Base-by-base conservation (phyloP, 2,113 vertebrate genomes). In the Globicephala melas region DNA sequence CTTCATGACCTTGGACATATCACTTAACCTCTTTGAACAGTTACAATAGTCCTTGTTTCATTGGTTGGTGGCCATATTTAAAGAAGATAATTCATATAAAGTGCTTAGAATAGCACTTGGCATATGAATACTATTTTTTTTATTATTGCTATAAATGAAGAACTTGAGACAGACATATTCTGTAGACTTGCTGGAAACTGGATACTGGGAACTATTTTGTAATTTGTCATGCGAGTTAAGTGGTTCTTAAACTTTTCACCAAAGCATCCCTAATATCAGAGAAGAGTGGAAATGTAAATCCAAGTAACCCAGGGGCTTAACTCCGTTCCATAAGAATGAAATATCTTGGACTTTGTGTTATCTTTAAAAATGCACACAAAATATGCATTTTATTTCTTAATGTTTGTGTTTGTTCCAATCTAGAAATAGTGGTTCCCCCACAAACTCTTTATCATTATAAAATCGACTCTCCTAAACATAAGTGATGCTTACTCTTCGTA, bases 191-290 rank as follows among this genome's bases (percentile, higher is more conserved):
- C 23, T 89, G 60, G 65, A 85, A 96, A 79, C 44, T 55, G 13
- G 36, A 58, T 92, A 4, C 31, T 44, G 47, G 68, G 33, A 83
- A 67, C 28, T 55, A 58, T 83, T 76, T 62, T 89, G 73, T 81
- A 93, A 79, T 58, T 86, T 96, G 67, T 95, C 92, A 90, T n/a
- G 2, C 95, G 67, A 60, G 44, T 55, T 79, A 97, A 82, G 62
- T 83, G 26, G 65, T 71, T 92, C 86, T 94, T 94, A 68, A 83
- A 36, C 73, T 70, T 94, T 90, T 87, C 67, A 83, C 36, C 84
- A 67, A 80, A 79, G 65, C 14, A 65, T 81, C 62, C 50, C 38
- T 91, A 73, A 33, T 44, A 33, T 87, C 63, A 67, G 10, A 89
- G 41, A 67, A 67, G 41, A 89, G 21, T 17, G 38, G 62, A 91